Evolutionary conservation across 2,888 invertebrate species (phyloP).

Genomic region (Myopa tessellatipennis): DNA sequence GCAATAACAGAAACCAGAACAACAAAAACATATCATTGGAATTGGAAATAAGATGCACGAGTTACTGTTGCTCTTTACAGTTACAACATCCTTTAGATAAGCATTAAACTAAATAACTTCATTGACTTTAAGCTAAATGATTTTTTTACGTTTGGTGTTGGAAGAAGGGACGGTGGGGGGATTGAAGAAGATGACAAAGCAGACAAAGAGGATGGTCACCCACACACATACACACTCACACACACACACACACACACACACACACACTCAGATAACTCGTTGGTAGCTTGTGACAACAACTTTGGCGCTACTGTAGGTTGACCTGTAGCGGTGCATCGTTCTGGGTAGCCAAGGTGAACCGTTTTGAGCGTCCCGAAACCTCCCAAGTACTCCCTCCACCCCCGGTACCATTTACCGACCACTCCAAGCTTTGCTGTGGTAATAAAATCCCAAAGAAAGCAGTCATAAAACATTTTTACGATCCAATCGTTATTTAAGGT

Average conservation of each 20-base stretch:
- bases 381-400: not conserved
- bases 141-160: slow-evolving; percentile 7
- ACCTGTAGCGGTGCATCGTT: slow-evolving; percentile 3
- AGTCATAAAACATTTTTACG: slow-evolving; percentile 39
- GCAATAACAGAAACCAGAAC: not conserved
- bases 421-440: not conserved
- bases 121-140: slow-evolving; percentile 37
- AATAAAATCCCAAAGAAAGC: slow-evolving; percentile 32
- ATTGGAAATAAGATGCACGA: slow-evolving; percentile 10
- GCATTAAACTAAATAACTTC: slow-evolving; percentile 37
- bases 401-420: not conserved
- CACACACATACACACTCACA: slow-evolving; percentile 8
- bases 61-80: not conserved
- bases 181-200: not conserved
- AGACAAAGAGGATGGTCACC: not conserved
- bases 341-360: not conserved
- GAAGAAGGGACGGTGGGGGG: not conserved
- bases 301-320: not conserved
- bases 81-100: slow-evolving; percentile 31
- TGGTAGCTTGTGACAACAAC: not conserved
- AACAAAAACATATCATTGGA: slow-evolving; percentile 1
- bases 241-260: slow-evolving; percentile 5
- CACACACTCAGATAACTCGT: not conserved
- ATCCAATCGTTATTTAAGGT: slow-evolving; percentile 34
- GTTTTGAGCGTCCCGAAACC: not conserved